A percentile compares a stretch with the other conserved stretches of the same genome.
Evolutionary conservation across 1,140 invertebrate species (phyloP).

Genomic region (Daktulosphaira vitifoliae): DNA sequence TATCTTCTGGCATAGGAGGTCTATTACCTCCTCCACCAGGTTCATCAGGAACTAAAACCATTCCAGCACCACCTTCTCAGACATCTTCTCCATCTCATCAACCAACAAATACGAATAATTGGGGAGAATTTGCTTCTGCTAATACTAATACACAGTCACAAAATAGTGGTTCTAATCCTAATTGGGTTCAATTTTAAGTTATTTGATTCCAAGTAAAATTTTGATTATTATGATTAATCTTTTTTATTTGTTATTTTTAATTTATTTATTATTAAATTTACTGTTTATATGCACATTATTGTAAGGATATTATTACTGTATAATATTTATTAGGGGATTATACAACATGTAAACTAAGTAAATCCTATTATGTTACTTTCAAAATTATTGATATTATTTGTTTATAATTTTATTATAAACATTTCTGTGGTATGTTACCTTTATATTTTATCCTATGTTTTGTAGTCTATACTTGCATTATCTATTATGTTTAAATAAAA

Average conservation of each 20-base stretch:
- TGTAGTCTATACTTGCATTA: no score
- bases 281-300: not conserved
- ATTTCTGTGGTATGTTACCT: no score
- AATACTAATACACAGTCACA: constrained; percentile 29
- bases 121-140: constrained; percentile 72
- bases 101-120: constrained; percentile 44
- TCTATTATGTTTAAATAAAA: no score
- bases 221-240: not conserved
- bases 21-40: constrained; percentile 79
- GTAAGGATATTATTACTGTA: no score
- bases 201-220: constrained; percentile 14
- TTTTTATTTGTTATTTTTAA: constrained; percentile 14
- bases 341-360: no score
- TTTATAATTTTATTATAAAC: no score
- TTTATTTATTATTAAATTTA: constrained; percentile 15
- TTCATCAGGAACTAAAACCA: constrained; percentile 50
- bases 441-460: no score
- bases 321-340: no score
- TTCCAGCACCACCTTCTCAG: constrained; percentile 54
- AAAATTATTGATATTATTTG: no score
- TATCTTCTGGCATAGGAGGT: constrained; percentile 49
- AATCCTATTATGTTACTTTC: no score
- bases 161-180: constrained; percentile 32
- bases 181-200: constrained; percentile 39
- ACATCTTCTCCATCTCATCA: constrained; percentile 57